These are phyloP conservation scores for Spisula solida DNA, from an alignment of 2,888 invertebrate genomes.

Conservation along the genomic window DNA sequence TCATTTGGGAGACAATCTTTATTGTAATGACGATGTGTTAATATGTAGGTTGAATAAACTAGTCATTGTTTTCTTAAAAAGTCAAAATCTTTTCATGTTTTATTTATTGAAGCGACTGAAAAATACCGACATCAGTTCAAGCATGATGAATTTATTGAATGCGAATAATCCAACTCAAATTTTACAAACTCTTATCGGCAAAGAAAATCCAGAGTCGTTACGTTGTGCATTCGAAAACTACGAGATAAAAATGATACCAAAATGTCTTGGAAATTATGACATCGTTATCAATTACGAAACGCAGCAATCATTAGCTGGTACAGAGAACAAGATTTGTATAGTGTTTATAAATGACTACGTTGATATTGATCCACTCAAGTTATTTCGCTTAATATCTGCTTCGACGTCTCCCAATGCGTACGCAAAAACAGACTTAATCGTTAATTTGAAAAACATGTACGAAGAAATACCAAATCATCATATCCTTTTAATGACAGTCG, in stretches of 20 bases:
- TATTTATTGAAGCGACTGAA: constrained; percentile 30
- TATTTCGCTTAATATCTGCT: constrained; percentile 28
- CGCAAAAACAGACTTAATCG: constrained; percentile 13
- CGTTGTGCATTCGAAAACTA: constrained; percentile 28
- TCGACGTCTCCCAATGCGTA: constrained; percentile 16
- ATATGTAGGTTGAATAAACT: constrained; percentile 34
- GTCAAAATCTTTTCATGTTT: constrained; percentile 34
- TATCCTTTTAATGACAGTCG: not conserved
- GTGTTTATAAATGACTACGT: constrained; percentile 33
- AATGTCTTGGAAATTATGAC: constrained; percentile 33
- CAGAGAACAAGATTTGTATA: constrained; percentile 28
- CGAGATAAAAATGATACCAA: constrained; percentile 26
- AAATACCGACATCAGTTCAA: not conserved
- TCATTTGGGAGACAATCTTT: constrained; percentile 28
- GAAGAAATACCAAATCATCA: constrained; percentile 10
- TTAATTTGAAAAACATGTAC: constrained; percentile 21
- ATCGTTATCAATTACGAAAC: constrained; percentile 31
- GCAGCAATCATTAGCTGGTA: not conserved
- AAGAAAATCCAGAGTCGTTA: not conserved
- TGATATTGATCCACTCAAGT: constrained; percentile 28
- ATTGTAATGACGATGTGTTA: constrained; percentile 33
- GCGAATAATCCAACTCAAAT: constrained; percentile 20
- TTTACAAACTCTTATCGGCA: constrained; percentile 26
- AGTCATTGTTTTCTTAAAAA: constrained; percentile 29
- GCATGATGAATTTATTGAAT: constrained; percentile 28